Conservation (phyloP, 2,888 invertebrate genomes). For the Hemaris fuciformis region DNA sequence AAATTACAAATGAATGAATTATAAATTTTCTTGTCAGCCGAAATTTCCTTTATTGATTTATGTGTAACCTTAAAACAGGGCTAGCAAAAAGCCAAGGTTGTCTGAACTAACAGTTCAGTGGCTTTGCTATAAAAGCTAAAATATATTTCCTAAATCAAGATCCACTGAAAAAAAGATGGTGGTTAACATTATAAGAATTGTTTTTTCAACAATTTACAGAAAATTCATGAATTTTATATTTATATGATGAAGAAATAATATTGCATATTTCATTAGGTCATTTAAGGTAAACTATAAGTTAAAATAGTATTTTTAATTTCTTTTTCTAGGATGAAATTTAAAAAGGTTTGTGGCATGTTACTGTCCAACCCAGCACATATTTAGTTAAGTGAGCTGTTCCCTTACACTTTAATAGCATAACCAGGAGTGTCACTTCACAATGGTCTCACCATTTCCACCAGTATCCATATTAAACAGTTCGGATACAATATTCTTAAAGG, state of each 20-base stretch:
- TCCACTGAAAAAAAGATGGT: no score
- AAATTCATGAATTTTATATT: no score
- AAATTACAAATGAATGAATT: no score
- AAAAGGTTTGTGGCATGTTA: no score
- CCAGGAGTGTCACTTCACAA: not conserved
- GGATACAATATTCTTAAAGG: conserved; percentile 13
- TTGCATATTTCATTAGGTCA: not conserved
- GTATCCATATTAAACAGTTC: not conserved
- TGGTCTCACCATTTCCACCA: not conserved
- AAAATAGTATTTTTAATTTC: no score
- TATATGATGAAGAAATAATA: no score
- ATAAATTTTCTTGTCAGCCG: not conserved
- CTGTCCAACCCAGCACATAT: not conserved
- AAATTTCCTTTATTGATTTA: not conserved
- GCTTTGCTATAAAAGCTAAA: no score
- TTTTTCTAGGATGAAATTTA: no score
- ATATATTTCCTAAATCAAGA: no score
- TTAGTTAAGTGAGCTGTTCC: not conserved
- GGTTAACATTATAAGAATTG: no score
- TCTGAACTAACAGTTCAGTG: no score
- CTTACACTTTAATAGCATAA: not conserved
- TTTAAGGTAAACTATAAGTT: not conserved
- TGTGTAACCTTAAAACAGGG: not conserved
- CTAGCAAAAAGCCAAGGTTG: not conserved
- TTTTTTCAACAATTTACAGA: no score